Percentiles rank a stretch among this genome's conserved stretches.
phyloP scores from a whole-genome alignment of 2,113 vertebrate species.

The Pedetes capensis region DNA sequence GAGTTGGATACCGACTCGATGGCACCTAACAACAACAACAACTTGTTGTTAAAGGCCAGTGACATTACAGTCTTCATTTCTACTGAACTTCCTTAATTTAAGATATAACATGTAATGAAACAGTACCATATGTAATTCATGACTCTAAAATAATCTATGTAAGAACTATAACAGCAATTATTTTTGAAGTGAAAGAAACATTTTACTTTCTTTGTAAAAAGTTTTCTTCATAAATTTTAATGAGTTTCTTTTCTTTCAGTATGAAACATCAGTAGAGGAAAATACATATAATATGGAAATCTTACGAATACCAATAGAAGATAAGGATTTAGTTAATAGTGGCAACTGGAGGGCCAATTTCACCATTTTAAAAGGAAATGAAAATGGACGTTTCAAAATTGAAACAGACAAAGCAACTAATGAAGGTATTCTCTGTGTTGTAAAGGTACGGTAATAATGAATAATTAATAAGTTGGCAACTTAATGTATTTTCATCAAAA shows the following conservation, averaged over 20 bases:
- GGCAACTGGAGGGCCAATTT: conserved; percentile 88
- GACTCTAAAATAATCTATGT: neutral
- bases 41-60: neutral
- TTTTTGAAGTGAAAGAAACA: neutral
- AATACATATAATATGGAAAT: conserved; percentile 85
- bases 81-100: neutral
- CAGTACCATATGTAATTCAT: neutral
- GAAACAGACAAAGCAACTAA: conserved; percentile 89
- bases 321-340: conserved; percentile 87
- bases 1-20: too few species aligned
- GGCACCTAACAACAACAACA: too few species aligned
- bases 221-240: conserved; percentile 36
- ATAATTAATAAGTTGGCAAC: neutral
- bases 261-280: conserved; percentile 83
- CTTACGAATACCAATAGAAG: conserved; percentile 86
- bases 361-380: conserved; percentile 90
- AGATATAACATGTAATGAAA: neutral
- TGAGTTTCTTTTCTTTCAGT: conserved; percentile 80
- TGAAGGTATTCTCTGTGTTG: conserved; percentile 87
- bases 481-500: neutral
- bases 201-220: conserved; percentile 25
- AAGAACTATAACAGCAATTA: neutral
- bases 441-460: conserved; percentile 84
- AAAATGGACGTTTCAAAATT: conserved; percentile 89
- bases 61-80: neutral